These are phyloP conservation scores for Heterohyrax brucei DNA, from an alignment of 2,797 vertebrate species.

Conservation along the genomic window DNA sequence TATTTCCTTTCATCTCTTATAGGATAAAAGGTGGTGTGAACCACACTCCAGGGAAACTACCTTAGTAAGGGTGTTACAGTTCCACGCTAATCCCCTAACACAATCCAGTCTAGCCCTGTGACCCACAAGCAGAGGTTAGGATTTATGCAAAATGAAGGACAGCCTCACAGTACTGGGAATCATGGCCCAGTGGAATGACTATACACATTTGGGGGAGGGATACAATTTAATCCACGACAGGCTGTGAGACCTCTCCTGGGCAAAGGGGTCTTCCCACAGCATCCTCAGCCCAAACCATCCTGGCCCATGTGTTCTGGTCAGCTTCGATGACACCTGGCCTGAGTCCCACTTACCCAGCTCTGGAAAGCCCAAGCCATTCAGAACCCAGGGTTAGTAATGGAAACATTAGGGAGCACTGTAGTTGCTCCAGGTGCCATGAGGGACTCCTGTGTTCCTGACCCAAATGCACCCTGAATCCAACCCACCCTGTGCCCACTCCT, in stretches of 20 bases:
- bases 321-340: neutral
- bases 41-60: too few relatives aligned
- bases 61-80: too few relatives aligned
- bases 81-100: too few relatives aligned
- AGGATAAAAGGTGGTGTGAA: too few relatives aligned
- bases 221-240: too few relatives aligned
- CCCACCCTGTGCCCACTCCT: neutral
- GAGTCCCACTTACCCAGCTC: neutral
- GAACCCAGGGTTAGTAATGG: neutral
- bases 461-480: neutral
- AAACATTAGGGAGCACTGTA: neutral
- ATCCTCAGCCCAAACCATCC: neutral
- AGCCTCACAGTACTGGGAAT: too few relatives aligned
- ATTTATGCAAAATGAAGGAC: too few relatives aligned
- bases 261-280: neutral
- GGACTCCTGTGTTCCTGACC: neutral
- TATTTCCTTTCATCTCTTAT: too few relatives aligned
- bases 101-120: too few relatives aligned
- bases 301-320: neutral
- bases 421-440: neutral
- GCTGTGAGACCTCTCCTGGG: neutral
- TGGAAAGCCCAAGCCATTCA: neutral
- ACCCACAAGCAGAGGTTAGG: too few relatives aligned
- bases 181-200: too few relatives aligned
- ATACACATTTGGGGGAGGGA: too few relatives aligned